Base-by-base conservation (phyloP, 1,140 invertebrate species). In the Euglossa dilemma region DNA sequence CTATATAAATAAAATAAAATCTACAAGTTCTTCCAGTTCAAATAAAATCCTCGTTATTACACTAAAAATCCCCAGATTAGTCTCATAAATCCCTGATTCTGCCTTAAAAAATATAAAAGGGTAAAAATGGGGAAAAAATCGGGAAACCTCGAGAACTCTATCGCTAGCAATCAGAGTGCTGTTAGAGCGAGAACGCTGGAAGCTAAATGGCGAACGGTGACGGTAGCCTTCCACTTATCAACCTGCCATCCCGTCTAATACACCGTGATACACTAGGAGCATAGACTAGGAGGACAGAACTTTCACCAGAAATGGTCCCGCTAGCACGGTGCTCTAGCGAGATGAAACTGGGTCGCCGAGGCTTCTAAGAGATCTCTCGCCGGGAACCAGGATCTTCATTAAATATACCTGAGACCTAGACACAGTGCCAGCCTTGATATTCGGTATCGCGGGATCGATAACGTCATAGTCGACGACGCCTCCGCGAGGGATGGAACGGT, bases 381-480 rank as follows among this genome's bases (percentile, higher is more conserved):
- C 57, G 11, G 18, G 25, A 36, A 72, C 52, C 56, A 57, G 52
- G 70, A 72, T 72, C 57, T 75, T 75, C 57, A 52, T 75, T 75
- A 75, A 75, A 75, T 75, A 75, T 63, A 63, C 45, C 73, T 63
- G 45, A 75, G 45, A 45, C 18, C n/a, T 25, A 63, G 28, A 63
- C 73, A n/a, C 43, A 6, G 14, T 7, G 25, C 36, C 20, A 75
- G 57, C 73, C 73, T 75, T 75, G 73, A 63, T 75, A 63, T 45
- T 63, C 57, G 57, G 73, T 75, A 47, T 63, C 57, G 9, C 4
- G 43, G 57, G 73, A 63, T 75, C 73, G 73, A 75, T 75, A 63
- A 9, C 52, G 43, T 43, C 69, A 71, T 71, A 71, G 69, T 71
- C 6, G 18, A 20, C 5, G 23, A 25, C 63, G n/a, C 45, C 11